Conservation (phyloP, 2,113 vertebrate species). For the Tenrec ecaudatus region DNA sequence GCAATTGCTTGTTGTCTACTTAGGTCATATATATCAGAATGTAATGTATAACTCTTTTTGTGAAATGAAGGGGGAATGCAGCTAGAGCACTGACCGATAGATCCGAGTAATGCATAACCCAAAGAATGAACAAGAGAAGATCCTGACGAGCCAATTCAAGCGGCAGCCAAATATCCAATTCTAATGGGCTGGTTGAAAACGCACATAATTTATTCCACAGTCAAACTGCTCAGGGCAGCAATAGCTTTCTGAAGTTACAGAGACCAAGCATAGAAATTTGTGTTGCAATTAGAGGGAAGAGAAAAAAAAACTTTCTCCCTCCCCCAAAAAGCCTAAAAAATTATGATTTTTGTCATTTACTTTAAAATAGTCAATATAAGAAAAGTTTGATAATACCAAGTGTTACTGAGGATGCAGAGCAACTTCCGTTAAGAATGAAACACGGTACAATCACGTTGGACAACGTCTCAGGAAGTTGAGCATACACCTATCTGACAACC, state of each 20-base stretch:
- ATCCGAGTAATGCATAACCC: slow-evolving; percentile 20
- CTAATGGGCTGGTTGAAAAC: slow-evolving; percentile 1
- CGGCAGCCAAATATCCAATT: not conserved
- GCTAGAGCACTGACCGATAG: not conserved
- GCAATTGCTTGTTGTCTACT: slow-evolving; percentile 9
- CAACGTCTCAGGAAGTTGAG: slow-evolving; percentile 27
- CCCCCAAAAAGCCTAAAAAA: no score
- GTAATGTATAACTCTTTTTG: not conserved
- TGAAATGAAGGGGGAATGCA: slow-evolving; percentile 7
- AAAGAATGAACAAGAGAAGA: not conserved
- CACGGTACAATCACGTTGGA: not conserved
- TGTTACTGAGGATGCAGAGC: not conserved
- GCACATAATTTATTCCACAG: slow-evolving; percentile 17
- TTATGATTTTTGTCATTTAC: not conserved
- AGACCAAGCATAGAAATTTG: slow-evolving; percentile 30
- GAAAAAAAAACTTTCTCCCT: not conserved
- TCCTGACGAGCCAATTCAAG: slow-evolving; percentile 1
- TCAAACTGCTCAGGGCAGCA: slow-evolving; percentile 6
- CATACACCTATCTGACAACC: slow-evolving; percentile 19
- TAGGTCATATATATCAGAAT: slow-evolving; percentile 5
- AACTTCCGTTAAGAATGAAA: not conserved
- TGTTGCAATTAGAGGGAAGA: slow-evolving; percentile 3
- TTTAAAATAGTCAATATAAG: slow-evolving; percentile 4
- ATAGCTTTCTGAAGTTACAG: not conserved
- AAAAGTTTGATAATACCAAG: slow-evolving; percentile 2